Percentiles rank a stretch among this genome's conserved stretches.
Conservation (phyloP, 1,140 invertebrate species). For the Bombus cullumanus region DNA sequence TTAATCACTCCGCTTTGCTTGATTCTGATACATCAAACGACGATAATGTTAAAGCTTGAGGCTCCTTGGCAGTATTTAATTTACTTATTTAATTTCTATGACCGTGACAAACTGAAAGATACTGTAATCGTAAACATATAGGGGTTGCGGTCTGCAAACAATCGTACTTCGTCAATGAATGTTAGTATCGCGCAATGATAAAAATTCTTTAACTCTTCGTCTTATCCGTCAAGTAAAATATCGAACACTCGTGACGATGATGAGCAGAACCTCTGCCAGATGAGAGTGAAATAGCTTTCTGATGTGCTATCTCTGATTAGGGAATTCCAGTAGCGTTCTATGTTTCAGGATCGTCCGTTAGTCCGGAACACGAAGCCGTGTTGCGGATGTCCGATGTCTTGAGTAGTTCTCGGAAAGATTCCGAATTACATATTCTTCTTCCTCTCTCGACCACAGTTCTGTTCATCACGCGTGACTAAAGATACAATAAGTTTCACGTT, state of each 20-base stretch:
- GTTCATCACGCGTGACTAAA: slow-evolving; percentile 39
- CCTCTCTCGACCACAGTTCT: not conserved
- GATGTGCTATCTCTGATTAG: not conserved
- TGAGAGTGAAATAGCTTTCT: not conserved
- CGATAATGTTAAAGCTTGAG: no score
- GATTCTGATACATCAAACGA: no score
- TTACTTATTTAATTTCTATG: no score
- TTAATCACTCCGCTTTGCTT: no score
- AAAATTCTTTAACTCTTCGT: not conserved
- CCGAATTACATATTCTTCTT: slow-evolving; percentile 6
- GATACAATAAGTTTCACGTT: slow-evolving; percentile 18
- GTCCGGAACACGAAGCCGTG: not conserved
- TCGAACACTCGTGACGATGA: not conserved
- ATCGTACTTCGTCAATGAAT: not conserved
- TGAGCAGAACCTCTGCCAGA: not conserved
- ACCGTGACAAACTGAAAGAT: no score
- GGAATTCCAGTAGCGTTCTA: not conserved
- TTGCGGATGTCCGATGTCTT: slow-evolving; percentile 14
- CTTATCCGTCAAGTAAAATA: not conserved
- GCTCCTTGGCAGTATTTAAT: no score
- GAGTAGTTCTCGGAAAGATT: slow-evolving; percentile 14
- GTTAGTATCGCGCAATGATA: not conserved
- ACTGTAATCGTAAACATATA: no score
- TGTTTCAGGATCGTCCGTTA: not conserved
- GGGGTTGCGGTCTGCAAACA: no score